phyloP scores from a whole-genome alignment of 2,113 vertebrate species.

The Oceanites oceanicus region DNA sequence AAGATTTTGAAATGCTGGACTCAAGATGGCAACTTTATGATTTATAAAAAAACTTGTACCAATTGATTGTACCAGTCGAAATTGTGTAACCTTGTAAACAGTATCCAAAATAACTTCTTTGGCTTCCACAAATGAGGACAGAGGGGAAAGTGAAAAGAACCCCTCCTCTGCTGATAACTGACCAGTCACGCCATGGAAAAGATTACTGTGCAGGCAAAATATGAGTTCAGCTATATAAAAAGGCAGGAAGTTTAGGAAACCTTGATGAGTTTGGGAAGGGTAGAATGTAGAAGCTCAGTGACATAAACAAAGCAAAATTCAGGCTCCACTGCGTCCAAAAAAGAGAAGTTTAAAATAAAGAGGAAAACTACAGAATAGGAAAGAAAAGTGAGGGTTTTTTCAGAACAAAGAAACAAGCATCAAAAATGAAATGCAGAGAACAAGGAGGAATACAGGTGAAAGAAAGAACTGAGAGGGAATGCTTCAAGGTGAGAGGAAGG shows the following conservation, averaged over 20 bases:
- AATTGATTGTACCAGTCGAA: neutral
- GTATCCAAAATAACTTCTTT: neutral
- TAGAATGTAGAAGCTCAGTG: neutral
- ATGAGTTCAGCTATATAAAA: neutral
- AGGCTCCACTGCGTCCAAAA: neutral
- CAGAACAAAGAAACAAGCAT: neutral
- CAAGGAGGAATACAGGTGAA: neutral
- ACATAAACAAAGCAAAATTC: neutral
- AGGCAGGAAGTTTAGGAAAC: neutral
- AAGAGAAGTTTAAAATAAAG: neutral
- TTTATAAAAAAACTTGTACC: neutral
- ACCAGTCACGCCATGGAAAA: neutral
- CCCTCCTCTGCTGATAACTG: neutral
- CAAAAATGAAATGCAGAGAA: neutral
- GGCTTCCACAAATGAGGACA: neutral
- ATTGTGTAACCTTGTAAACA: neutral
- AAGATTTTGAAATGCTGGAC: neutral
- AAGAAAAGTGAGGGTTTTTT: neutral
- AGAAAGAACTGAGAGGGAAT: neutral
- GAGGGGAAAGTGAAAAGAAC: neutral
- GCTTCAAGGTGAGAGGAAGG: neutral
- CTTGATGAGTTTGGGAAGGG: neutral
- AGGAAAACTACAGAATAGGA: neutral
- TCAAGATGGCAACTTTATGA: neutral
- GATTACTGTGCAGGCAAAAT: neutral